phyloP scores from a whole-genome alignment of 2,113 vertebrate genomes.

The Blennius ocellaris region DNA sequence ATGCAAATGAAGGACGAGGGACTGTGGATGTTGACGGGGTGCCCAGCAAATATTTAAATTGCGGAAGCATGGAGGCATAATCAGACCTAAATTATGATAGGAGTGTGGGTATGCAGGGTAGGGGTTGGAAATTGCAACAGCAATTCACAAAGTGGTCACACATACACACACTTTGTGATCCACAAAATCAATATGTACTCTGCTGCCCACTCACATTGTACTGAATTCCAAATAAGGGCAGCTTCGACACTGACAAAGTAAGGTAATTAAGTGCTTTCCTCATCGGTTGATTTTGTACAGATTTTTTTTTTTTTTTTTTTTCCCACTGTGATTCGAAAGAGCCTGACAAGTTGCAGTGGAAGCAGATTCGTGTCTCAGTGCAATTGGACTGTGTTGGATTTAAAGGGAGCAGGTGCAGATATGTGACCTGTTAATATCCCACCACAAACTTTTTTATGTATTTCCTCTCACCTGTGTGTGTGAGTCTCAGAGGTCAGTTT shows the following conservation, averaged over 20 bases:
- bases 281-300: conserved; percentile 45
- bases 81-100: conserved; percentile 65
- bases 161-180: conserved; percentile 46
- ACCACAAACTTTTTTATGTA: not conserved
- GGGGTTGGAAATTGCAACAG: conserved; percentile 44
- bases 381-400: conserved; percentile 23
- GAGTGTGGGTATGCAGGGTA: conserved; percentile 26
- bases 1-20: conserved; percentile 77
- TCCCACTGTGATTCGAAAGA: conserved; percentile 26
- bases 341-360: conserved; percentile 27
- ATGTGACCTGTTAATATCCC: conserved; percentile 15
- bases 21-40: conserved; percentile 63
- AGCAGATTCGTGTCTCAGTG: conserved; percentile 44
- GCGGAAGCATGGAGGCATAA: conserved; percentile 72
- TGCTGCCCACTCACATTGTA: conserved; percentile 59
- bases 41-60: conserved; percentile 78
- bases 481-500: not conserved
- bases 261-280: conserved; percentile 69
- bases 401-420: not conserved
- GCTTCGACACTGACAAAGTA: conserved; percentile 62
- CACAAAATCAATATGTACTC: conserved; percentile 68
- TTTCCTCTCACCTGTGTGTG: not conserved
- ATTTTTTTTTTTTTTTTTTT: conserved; percentile 5
- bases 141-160: conserved; percentile 60
- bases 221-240: conserved; percentile 58